Conservation (phyloP, 2,113 vertebrate genomes). For the Gymnobelideus leadbeateri region DNA sequence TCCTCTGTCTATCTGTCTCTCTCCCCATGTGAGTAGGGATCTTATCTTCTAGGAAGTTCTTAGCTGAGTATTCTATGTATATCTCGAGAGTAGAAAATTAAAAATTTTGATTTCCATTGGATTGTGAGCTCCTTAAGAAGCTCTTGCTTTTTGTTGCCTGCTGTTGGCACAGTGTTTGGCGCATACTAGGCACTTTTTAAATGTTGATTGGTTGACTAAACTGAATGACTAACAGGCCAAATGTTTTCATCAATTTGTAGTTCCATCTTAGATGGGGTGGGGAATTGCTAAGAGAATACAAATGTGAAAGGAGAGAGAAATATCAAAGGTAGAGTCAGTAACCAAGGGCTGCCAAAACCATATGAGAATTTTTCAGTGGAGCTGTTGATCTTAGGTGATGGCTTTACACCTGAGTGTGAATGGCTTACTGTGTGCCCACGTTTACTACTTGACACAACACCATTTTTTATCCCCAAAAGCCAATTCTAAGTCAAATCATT, state of each 20-base stretch:
- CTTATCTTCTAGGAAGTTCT: neutral
- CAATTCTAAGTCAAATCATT: slow-evolving; percentile 93
- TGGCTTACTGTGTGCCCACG: slow-evolving; percentile 76
- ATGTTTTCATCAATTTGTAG: neutral
- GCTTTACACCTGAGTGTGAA: slow-evolving; percentile 52
- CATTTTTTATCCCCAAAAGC: slow-evolving; percentile 83
- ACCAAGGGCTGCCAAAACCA: neutral
- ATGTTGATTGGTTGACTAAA: neutral
- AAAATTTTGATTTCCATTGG: neutral
- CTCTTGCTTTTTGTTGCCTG: neutral
- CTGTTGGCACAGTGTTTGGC: neutral
- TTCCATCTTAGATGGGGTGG: neutral
- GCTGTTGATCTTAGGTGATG: neutral
- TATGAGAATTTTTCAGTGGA: neutral
- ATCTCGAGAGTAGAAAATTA: neutral
- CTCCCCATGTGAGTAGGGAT: neutral
- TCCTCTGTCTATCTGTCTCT: too few species aligned
- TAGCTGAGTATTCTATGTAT: too few species aligned
- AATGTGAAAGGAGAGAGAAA: neutral
- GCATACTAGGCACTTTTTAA: neutral
- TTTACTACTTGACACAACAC: slow-evolving; percentile 80
- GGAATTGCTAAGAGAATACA: neutral
- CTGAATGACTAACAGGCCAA: neutral
- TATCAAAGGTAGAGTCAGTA: neutral
- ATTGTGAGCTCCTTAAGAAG: neutral